Base-by-base conservation (phyloP, 2,797 vertebrate genomes). In the Acomys russatus region DNA sequence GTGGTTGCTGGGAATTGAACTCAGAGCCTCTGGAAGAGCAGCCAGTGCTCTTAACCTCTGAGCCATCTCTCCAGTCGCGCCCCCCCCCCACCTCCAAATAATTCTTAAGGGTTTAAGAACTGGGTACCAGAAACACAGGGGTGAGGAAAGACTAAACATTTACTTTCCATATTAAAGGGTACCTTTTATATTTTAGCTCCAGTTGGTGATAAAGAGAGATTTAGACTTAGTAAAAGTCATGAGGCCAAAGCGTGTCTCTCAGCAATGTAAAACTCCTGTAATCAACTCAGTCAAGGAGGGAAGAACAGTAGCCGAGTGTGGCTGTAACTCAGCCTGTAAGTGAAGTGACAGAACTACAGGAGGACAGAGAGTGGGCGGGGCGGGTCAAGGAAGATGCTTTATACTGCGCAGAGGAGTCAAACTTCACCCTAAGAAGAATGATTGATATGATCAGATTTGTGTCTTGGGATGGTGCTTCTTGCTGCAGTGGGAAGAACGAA, bases 51-150 rank as follows among this genome's bases (percentile, higher is more conserved):
- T 44, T 44, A 44, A 44, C 44, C 44, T 44, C 44, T 44, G 44
- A 44, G 44, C 44, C 4, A 44, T 44, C 44, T 44, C 4, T 44
- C 44, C 44, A 44, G 44, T 44, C 44, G 44, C 44, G 3, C 44
- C 44, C 4, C 44, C 44, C 44, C 44, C 44, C 44, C 44, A 3
- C 44, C 44, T 44, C 28, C 74, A 87, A 68, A 63, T 76, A 86
- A 92, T 92, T 44, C 85, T 63, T 63, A 86, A 10, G 79, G 61
- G 49, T 71, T 94, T 94, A 82, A 74, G 22, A 94, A 44, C 68
- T 76, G 3, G 59, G 88, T 88, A 20, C 78, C 59, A 91, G 84
- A 33, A 92, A 70, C 59, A 35, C 61, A 56, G 23, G 33, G 70
- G 59, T 51, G 89, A 86, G 33, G 85, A 30, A 33, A 23, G 77